Evolutionary conservation across 2,888 invertebrate genomes (phyloP).

Genomic region (Palloptera scutellata): DNA sequence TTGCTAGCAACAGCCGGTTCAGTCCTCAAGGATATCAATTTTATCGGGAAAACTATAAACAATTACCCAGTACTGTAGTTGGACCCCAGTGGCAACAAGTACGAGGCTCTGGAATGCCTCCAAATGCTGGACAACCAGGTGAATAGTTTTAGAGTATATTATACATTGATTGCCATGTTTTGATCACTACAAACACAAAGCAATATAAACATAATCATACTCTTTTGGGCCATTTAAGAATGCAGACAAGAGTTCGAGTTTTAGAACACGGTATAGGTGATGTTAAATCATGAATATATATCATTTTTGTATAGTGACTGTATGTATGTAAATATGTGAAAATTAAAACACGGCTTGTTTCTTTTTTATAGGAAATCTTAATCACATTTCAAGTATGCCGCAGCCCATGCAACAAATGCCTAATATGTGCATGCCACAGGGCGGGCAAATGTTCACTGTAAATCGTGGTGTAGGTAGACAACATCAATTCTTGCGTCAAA

Average conservation of each 20-base stretch:
- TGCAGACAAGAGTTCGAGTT: no score
- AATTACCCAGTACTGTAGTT: conserved; percentile 49
- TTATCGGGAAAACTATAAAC: conserved; percentile 94
- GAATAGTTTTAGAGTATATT: conserved; percentile 8
- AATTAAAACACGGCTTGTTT: not conserved
- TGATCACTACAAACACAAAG: no score
- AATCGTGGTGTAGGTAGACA: conserved; percentile 72
- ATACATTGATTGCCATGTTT: no score
- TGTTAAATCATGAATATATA: not conserved
- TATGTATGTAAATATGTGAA: not conserved
- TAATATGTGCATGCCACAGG: conserved; percentile 61
- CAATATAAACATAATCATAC: no score
- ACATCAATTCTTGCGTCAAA: conserved; percentile 78
- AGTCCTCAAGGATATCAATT: conserved; percentile 83
- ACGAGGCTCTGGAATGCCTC: conserved; percentile 51
- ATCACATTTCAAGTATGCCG: conserved; percentile 60
- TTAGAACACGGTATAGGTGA: no score
- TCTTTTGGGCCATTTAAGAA: no score
- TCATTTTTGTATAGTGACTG: not conserved
- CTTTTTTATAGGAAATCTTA: conserved; percentile 47
- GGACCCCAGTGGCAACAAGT: conserved; percentile 52
- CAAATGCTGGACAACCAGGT: conserved; percentile 54
- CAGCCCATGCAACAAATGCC: conserved; percentile 59
- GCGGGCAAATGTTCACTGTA: conserved; percentile 65
- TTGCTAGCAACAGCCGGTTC: conserved; percentile 70